Evolutionary conservation across 1,140 invertebrate genomes (phyloP), one percentile per base, ranked within the genome.

Genomic region (Brachionus asplanchnoidis): DNA sequence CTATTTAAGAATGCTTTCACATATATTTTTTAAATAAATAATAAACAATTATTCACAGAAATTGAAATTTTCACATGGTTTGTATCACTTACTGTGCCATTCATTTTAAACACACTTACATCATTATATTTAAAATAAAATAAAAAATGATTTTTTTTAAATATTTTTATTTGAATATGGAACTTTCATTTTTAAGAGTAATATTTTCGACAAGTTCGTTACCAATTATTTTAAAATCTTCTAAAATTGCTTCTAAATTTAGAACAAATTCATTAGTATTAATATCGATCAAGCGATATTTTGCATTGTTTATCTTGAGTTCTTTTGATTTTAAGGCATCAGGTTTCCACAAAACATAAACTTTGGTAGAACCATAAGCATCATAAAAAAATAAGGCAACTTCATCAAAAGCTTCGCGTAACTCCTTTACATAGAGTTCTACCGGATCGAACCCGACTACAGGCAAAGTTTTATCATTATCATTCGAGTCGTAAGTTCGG

Each of bases 331-430:
- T 91, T 23, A 92, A 88, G 1, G 92, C 90, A 70, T 91, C 87
- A 7, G 95, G 94, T 88, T 94, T 95, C 91, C 95, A 94, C 14
- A 96, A 88, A 75, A 97, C 93, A 8, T 92, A 94, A 85, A 98
- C 93, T 8, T 92, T 89, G 85, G 92, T 91, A 32, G 95, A 95
- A 23, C 95, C 95, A 90, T 93, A 95, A 0, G 91, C 90, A 89
- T 97, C 94, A 88, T 96, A 92, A 88, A 97, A 96, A 88, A 97
- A 97, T 36, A 95, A 88, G 1, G 94, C 95, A 87, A 93, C 93
- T 40, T 95, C 92, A 4, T 91, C 91, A 88, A 94, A 97, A 77
- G 92, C 92, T 77, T 91, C 90, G 94, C 93, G 91, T 65, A 97
- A 89, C 86, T 95, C 93, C 26, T 91, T 88, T 11, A 97, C 89